Conservation (phyloP, 2,888 invertebrate genomes). For the Petrophora chlorosata region DNA sequence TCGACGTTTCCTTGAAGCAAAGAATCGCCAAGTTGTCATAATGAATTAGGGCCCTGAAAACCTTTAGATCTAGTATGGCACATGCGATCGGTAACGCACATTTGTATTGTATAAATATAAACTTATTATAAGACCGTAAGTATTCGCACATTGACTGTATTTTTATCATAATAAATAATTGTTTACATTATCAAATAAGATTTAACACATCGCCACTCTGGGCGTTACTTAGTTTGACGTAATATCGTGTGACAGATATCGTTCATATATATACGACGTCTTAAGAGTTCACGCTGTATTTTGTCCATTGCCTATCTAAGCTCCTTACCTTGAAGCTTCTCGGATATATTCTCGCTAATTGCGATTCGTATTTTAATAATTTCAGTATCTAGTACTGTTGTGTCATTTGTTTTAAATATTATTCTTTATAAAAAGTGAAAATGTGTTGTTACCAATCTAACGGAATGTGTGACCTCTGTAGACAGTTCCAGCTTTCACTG, state of each 20-base stretch:
- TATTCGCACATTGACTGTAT: slow-evolving; percentile 42
- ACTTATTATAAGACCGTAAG: background rate
- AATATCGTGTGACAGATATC: slow-evolving; percentile 76
- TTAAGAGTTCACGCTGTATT: slow-evolving; percentile 69
- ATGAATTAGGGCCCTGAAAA: no score
- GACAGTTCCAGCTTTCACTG: slow-evolving; percentile 72
- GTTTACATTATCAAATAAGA: slow-evolving; percentile 70
- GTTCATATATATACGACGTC: slow-evolving; percentile 79
- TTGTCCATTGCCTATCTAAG: slow-evolving; percentile 78
- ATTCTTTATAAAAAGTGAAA: slow-evolving; percentile 43
- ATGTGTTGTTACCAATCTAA: slow-evolving; percentile 79
- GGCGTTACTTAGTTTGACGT: slow-evolving; percentile 82
- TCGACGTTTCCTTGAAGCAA: no score
- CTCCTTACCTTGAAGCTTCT: slow-evolving; percentile 79
- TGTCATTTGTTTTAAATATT: slow-evolving; percentile 19
- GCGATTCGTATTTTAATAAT: slow-evolving; percentile 53
- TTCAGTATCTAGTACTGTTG: slow-evolving; percentile 22
- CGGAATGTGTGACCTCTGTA: slow-evolving; percentile 77
- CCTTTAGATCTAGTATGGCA: no score
- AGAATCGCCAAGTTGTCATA: no score
- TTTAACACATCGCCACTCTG: slow-evolving; percentile 74
- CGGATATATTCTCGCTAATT: slow-evolving; percentile 58
- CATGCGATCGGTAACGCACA: no score
- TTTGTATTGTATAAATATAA: no score
- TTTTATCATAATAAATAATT: slow-evolving; percentile 61